A percentile compares a stretch with the other conserved stretches of the same genome.
Conservation (phyloP, 2,888 invertebrate genomes). For the Sinelater perroti region DNA sequence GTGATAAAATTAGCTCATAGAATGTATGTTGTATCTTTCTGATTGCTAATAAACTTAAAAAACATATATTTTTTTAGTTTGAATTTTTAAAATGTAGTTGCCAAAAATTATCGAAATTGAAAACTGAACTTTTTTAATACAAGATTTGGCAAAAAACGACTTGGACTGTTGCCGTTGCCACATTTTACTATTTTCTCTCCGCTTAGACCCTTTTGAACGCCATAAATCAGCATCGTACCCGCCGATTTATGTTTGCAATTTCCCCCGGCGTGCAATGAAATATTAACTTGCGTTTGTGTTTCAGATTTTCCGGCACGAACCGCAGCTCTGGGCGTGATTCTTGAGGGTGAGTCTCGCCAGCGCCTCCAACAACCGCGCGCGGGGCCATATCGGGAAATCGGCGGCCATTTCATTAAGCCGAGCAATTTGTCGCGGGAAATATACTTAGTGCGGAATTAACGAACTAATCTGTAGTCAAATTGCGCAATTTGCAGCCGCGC, state of each 20-base stretch:
- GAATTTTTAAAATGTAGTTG: no score
- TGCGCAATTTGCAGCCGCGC: constrained; percentile 29
- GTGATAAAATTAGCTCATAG: no score
- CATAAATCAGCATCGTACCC: background rate
- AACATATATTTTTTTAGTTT: no score
- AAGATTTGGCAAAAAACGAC: no score
- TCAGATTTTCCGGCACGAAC: constrained; percentile 6
- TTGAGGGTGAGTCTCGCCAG: constrained; percentile 24
- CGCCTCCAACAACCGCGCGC: no score
- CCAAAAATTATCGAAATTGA: no score
- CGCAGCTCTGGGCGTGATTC: background rate
- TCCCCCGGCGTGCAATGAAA: background rate
- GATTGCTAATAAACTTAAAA: no score
- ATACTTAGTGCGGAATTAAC: constrained; percentile 34
- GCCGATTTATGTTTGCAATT: background rate
- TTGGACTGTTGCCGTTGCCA: no score
- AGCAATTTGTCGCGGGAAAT: constrained; percentile 29
- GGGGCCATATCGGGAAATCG: constrained; percentile 22
- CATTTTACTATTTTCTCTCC: no score
- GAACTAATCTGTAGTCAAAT: constrained; percentile 41
- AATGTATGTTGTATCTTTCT: no score
- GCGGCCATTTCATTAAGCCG: constrained; percentile 21
- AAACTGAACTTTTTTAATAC: no score
- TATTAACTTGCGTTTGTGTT: constrained; percentile 6
- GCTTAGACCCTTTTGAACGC: no score